A percentile compares a stretch with the other conserved stretches of the same genome.
These are phyloP conservation scores for Sinosuthora webbiana DNA, from an alignment of 2,113 vertebrate species.

Conservation along the genomic window DNA sequence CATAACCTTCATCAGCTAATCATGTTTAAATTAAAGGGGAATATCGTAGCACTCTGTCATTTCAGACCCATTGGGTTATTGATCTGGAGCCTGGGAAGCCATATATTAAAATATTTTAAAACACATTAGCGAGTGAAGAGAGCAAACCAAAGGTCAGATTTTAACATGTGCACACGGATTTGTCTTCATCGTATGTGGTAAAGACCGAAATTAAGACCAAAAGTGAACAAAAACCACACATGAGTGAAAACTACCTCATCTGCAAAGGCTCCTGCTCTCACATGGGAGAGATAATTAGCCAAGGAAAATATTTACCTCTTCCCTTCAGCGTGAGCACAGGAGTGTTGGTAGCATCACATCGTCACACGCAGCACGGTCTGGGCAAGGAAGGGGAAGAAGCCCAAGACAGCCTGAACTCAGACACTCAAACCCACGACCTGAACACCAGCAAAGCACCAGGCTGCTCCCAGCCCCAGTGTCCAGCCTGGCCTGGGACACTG, in stretches of 20 bases:
- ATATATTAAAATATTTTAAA: slow-evolving; percentile 62
- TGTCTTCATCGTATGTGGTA: background rate
- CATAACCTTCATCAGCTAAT: slow-evolving; percentile 80
- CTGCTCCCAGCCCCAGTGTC: fast-evolving
- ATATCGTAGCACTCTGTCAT: slow-evolving; percentile 75
- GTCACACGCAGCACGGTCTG: background rate
- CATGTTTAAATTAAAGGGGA: slow-evolving; percentile 77
- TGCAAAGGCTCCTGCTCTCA: background rate
- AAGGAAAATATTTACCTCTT: background rate
- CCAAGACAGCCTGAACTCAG: background rate
- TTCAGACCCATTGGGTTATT: slow-evolving; percentile 71
- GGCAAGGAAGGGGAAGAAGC: background rate
- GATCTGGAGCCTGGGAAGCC: slow-evolving; percentile 63
- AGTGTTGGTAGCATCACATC: background rate
- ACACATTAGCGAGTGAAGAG: slow-evolving; percentile 29
- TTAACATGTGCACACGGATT: background rate
- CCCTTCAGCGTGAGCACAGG: background rate
- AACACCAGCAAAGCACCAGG: fast-evolving
- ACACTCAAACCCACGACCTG: fast-evolving
- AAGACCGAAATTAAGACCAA: slow-evolving; percentile 27
- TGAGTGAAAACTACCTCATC: background rate
- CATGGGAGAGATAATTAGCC: background rate
- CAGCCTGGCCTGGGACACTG: fast-evolving
- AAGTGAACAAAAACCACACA: background rate
- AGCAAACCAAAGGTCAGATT: slow-evolving; percentile 52